These are phyloP conservation scores for Gyrodactylus bullatarudis DNA, from an alignment of 1,140 invertebrate genomes.

Conservation along the genomic window DNA sequence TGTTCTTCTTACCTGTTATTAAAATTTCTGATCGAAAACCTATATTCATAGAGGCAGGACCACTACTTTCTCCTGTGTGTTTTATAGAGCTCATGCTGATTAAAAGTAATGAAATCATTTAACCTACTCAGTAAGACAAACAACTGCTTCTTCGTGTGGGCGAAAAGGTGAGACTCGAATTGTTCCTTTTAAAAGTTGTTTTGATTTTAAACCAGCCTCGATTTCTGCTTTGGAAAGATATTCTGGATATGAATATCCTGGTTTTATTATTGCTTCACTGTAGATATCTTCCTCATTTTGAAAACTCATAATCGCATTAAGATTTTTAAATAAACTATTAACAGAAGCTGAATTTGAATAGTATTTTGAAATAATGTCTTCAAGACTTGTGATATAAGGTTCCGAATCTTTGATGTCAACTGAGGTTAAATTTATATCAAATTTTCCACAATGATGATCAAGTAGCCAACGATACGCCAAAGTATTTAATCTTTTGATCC, in stretches of 20 bases:
- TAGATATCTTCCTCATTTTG: not conserved
- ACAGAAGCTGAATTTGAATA: not conserved
- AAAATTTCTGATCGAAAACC: slow-evolving; percentile 30
- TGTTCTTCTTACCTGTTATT: slow-evolving; percentile 44
- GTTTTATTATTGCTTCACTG: not conserved
- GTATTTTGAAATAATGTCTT: not conserved
- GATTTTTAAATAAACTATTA: not conserved
- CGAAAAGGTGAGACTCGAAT: not conserved
- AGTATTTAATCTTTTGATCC: not conserved
- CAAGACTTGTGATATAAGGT: not conserved
- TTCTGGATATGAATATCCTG: not conserved
- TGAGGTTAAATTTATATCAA: too few relatives aligned
- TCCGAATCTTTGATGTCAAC: not conserved
- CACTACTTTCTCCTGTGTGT: slow-evolving; percentile 1
- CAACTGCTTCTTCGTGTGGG: not conserved
- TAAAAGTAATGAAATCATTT: not conserved
- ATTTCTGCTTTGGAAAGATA: not conserved
- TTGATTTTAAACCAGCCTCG: not conserved
- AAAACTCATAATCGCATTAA: not conserved
- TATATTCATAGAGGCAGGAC: too few relatives aligned
- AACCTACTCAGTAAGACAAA: not conserved
- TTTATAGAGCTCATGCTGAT: not conserved
- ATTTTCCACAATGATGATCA: too few relatives aligned
- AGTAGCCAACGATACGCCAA: not conserved
- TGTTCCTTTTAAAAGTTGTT: not conserved